Evolutionary conservation across 2,888 invertebrate genomes (phyloP).

Genomic region (Drosophila dives): DNA sequence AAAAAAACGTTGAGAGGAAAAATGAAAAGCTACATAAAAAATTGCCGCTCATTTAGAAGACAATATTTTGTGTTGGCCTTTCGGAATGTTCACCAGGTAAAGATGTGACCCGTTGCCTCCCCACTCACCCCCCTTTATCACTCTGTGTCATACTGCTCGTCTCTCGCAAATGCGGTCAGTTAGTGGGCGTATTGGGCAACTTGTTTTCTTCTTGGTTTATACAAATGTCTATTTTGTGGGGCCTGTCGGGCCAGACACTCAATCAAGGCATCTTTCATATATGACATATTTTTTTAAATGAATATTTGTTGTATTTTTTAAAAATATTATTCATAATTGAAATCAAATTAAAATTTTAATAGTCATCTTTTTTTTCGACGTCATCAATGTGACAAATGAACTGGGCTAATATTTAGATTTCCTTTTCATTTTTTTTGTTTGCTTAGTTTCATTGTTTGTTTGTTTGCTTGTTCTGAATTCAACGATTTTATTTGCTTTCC

Average conservation of each 20-base stretch:
- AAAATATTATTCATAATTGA: slow-evolving; percentile 30
- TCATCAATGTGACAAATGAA: slow-evolving; percentile 31
- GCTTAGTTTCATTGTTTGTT: slow-evolving; percentile 2
- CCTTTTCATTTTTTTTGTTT: slow-evolving; percentile 20
- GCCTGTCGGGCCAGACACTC: slow-evolving; percentile 31
- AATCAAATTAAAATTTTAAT: slow-evolving; percentile 13
- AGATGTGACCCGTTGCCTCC: slow-evolving; percentile 29
- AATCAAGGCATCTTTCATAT: slow-evolving; percentile 36
- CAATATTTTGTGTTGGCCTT: slow-evolving; percentile 32
- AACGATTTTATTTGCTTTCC: slow-evolving; percentile 22
- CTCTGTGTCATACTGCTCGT: neutral
- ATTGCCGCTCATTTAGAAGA: slow-evolving; percentile 43
- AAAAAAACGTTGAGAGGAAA: slow-evolving; percentile 28
- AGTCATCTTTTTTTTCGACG: slow-evolving; percentile 2
- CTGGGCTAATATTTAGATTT: slow-evolving; percentile 61
- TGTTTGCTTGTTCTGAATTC: slow-evolving; percentile 5
- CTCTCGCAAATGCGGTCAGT: slow-evolving; percentile 41
- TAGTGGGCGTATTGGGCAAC: slow-evolving; percentile 51
- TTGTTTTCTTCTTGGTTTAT: slow-evolving; percentile 23
- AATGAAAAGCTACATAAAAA: slow-evolving; percentile 36
- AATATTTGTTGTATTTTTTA: slow-evolving; percentile 4
- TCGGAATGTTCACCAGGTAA: slow-evolving; percentile 76
- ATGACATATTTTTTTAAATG: slow-evolving; percentile 19
- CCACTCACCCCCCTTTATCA: neutral
- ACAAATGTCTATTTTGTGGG: slow-evolving; percentile 4